Evolutionary conservation across 2,888 invertebrate species (phyloP).

Genomic region (Dasysyrphus tricinctus): DNA sequence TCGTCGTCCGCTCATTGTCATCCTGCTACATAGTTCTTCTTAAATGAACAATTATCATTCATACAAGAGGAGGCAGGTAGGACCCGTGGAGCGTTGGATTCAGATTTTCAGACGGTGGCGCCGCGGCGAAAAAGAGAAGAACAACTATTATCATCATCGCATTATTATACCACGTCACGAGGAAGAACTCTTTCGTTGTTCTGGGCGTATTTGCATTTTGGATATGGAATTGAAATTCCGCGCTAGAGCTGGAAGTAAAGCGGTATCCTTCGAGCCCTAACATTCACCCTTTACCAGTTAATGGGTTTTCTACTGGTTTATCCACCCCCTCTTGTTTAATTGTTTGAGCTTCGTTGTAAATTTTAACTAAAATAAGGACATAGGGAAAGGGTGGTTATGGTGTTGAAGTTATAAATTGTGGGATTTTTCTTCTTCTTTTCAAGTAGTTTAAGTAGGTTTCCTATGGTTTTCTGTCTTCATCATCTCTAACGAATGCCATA

Average conservation of each 20-base stretch:
- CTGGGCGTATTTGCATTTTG: conserved; percentile 65
- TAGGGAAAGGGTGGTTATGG: not conserved
- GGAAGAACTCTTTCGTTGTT: conserved; percentile 54
- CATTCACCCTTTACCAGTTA: conserved; percentile 56
- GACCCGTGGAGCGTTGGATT: conserved; percentile 32
- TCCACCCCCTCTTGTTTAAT: conserved; percentile 45
- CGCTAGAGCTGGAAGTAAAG: conserved; percentile 28
- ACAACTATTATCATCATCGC: conserved; percentile 64
- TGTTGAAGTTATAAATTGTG: conserved; percentile 9
- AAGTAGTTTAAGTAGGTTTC: conserved; percentile 66
- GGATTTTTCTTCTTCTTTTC: conserved; percentile 18
- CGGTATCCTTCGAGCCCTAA: conserved; percentile 33
- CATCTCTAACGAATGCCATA: conserved; percentile 30
- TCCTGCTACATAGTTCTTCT: conserved; percentile 40
- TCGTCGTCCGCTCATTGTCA: conserved; percentile 47
- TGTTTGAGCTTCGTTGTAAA: conserved; percentile 45
- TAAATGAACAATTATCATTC: conserved; percentile 73
- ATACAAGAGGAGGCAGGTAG: conserved; percentile 45
- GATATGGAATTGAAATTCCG: conserved; percentile 58
- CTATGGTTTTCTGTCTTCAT: conserved; percentile 26
- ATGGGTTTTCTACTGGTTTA: conserved; percentile 55
- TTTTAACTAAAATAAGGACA: not conserved
- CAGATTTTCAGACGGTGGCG: not conserved
- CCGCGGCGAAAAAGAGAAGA: conserved; percentile 4
- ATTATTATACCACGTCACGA: conserved; percentile 47